Conservation (phyloP, 1,140 invertebrate genomes). For the Drosophila equinoxialis region DNA sequence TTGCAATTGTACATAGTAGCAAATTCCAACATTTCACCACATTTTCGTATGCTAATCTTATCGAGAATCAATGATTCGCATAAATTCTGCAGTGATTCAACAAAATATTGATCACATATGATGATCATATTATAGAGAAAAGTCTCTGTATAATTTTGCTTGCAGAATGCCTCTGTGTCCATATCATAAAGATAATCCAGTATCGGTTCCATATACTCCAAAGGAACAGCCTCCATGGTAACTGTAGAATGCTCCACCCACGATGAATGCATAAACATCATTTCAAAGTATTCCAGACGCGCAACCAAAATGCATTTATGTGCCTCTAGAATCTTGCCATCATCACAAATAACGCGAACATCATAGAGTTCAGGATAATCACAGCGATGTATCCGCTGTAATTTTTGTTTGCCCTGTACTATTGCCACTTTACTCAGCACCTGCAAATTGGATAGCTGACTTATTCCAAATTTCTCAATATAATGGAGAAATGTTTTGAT, state of each 20-base stretch:
- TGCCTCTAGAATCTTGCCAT: conserved; percentile 84
- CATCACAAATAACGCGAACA: conserved; percentile 84
- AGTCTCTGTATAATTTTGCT: conserved; percentile 83
- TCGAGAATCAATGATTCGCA: conserved; percentile 86
- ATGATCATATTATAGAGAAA: conserved; percentile 86
- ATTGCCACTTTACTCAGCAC: conserved; percentile 33
- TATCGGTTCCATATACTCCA: conserved; percentile 84
- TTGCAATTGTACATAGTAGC: conserved; percentile 86
- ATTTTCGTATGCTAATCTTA: conserved; percentile 87
- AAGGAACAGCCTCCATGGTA: conserved; percentile 65
- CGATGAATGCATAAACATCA: conserved; percentile 86
- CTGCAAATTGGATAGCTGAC: conserved; percentile 51
- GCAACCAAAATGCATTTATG: conserved; percentile 89
- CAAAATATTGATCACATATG: conserved; percentile 87
- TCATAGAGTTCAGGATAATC: conserved; percentile 85
- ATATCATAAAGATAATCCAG: conserved; percentile 87
- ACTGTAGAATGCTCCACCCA: conserved; percentile 86
- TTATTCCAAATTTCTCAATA: conserved; percentile 58
- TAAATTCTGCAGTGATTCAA: conserved; percentile 85
- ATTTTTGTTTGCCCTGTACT: conserved; percentile 45
- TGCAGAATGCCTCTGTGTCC: conserved; percentile 83
- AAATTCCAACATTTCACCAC: conserved; percentile 87
- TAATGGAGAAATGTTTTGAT: conserved; percentile 63
- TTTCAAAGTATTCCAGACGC: conserved; percentile 88
- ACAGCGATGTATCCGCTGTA: conserved; percentile 52